A percentile compares a stretch with the other conserved stretches of the same genome.
These are phyloP conservation scores for Sibirionetta formosa DNA, from an alignment of 2,797 vertebrate species.

Conservation along the genomic window DNA sequence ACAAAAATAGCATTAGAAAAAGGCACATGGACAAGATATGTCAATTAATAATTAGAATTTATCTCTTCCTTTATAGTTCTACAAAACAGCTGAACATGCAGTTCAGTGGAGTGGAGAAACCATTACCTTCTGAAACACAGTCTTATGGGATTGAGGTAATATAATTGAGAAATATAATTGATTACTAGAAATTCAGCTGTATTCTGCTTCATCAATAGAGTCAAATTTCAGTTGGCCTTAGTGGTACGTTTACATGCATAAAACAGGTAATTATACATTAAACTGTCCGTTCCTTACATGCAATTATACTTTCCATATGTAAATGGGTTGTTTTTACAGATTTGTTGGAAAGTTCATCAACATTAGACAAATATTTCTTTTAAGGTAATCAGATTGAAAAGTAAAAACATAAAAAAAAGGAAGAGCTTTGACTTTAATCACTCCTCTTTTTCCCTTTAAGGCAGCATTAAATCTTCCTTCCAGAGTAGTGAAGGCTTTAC, in stretches of 20 bases:
- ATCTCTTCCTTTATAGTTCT: neutral
- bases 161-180: neutral
- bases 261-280: neutral
- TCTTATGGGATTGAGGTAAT: neutral
- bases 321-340: neutral
- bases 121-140: neutral
- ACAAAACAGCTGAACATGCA: neutral
- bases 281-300: neutral
- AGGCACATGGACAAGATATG: neutral
- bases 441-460: neutral
- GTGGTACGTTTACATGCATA: neutral
- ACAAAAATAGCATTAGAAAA: neutral
- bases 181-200: neutral
- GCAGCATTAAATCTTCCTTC: neutral
- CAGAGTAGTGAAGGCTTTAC: neutral
- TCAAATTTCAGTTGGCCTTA: neutral
- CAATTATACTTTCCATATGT: neutral
- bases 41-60: constrained; percentile 1
- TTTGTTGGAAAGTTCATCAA: neutral
- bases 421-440: neutral
- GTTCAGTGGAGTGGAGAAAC: neutral
- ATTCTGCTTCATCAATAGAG: neutral
- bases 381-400: neutral
- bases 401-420: neutral
- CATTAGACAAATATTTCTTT: neutral